Conservation (phyloP, 1,140 invertebrate species). For the Proales similis region DNA sequence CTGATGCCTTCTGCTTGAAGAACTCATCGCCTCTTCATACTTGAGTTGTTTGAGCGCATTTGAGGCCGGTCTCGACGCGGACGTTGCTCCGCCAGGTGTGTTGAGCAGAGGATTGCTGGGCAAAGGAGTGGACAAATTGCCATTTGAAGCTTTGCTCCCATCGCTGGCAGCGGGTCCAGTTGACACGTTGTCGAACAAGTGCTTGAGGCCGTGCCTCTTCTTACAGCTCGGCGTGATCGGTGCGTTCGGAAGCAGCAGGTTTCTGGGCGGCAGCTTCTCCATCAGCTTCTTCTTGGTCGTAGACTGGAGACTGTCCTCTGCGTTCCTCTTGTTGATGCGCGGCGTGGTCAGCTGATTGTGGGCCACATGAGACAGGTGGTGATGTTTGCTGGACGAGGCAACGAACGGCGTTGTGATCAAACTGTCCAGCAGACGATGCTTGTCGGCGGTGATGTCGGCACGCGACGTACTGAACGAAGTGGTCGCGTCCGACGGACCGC, state of each 20-base stretch:
- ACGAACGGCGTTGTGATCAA: slow-evolving; percentile 10
- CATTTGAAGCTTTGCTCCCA: no score
- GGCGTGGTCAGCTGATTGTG: slow-evolving; percentile 26
- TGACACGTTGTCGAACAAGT: slow-evolving; percentile 21
- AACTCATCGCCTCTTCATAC: slow-evolving; percentile 33
- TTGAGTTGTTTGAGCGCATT: slow-evolving; percentile 37
- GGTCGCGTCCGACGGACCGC: no score
- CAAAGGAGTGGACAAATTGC: no score
- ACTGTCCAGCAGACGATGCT: background rate
- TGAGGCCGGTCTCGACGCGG: no score
- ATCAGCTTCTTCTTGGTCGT: slow-evolving; percentile 35
- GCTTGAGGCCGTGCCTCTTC: slow-evolving; percentile 35
- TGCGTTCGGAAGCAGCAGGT: slow-evolving; percentile 14
- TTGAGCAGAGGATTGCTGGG: no score
- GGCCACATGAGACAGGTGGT: slow-evolving; percentile 8
- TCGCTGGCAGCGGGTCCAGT: slow-evolving; percentile 24
- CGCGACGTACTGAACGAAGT: slow-evolving; percentile 16
- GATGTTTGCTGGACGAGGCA: slow-evolving; percentile 1
- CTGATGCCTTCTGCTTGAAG: background rate
- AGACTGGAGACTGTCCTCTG: slow-evolving; percentile 26
- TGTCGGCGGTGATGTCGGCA: slow-evolving; percentile 9
- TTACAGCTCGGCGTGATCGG: slow-evolving; percentile 13
- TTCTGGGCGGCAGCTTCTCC: slow-evolving; percentile 23
- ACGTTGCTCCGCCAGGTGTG: no score
- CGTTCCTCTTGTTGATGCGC: slow-evolving; percentile 30